Evolutionary conservation across 2,888 invertebrate species (phyloP).

Genomic region (Athripsodes cinereus): DNA sequence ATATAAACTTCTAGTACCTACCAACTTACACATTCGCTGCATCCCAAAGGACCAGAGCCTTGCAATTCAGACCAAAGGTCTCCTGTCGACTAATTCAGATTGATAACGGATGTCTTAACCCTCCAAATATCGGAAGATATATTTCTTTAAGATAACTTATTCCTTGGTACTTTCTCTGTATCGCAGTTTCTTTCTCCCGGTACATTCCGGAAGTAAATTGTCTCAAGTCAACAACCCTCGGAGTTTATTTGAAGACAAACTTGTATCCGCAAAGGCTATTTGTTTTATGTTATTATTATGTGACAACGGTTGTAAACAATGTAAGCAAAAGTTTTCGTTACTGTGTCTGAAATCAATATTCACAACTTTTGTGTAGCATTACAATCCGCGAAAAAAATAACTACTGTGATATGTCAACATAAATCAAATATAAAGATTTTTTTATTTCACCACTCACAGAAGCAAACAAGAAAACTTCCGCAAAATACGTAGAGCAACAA

Average conservation of each 20-base stretch:
- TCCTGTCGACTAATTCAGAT: slow-evolving; percentile 25
- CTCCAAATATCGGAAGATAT: slow-evolving; percentile 15
- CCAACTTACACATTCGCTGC: no score
- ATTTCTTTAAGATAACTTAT: slow-evolving; percentile 25
- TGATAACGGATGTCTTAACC: slow-evolving; percentile 25
- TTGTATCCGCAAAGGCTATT: slow-evolving; percentile 2
- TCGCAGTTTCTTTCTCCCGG: background rate
- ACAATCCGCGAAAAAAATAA: no score
- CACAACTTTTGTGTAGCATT: no score
- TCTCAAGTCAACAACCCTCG: slow-evolving; percentile 4
- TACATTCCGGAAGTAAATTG: slow-evolving; percentile 14
- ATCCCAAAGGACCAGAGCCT: slow-evolving; percentile 11
- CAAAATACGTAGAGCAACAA: no score
- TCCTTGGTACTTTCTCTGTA: slow-evolving; percentile 10
- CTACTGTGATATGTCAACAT: no score
- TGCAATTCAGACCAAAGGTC: slow-evolving; percentile 8
- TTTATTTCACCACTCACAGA: no score
- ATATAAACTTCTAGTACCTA: background rate
- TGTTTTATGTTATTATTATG: slow-evolving; percentile 5
- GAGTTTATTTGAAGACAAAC: background rate
- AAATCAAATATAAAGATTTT: no score
- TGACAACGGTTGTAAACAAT: slow-evolving; percentile 4
- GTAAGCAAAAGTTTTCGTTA: no score
- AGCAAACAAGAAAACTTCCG: no score
- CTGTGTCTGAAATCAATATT: no score